Evolutionary conservation across 2,113 vertebrate species (phyloP).

Genomic region (Corythaeola cristata): DNA sequence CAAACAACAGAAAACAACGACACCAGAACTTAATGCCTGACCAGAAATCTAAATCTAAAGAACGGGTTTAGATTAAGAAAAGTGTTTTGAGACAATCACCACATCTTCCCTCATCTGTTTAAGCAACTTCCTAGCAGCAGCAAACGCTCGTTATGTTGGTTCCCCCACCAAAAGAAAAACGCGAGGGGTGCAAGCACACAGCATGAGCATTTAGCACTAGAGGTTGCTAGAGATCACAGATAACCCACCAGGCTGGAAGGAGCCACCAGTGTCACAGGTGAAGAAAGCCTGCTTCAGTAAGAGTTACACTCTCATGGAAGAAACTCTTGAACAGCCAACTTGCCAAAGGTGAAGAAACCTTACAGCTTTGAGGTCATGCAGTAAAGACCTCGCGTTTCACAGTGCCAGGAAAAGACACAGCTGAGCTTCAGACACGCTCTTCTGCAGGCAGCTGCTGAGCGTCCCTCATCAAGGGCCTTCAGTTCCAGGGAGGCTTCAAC

Average conservation of each 20-base stretch:
- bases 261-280: accelerated
- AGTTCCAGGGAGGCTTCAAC: neutral
- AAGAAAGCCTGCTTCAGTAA: neutral
- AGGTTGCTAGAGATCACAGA: conserved; percentile 25
- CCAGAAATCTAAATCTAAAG: neutral
- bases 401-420: neutral
- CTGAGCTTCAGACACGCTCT: neutral
- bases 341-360: neutral
- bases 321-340: neutral
- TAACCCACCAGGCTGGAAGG: neutral
- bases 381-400: neutral
- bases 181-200: neutral
- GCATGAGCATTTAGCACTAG: neutral
- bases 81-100: neutral
- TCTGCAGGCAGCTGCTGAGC: neutral
- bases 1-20: neutral
- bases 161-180: neutral
- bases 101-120: neutral
- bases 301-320: neutral
- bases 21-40: neutral
- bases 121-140: neutral
- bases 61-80: neutral
- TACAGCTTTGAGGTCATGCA: neutral
- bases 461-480: neutral
- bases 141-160: neutral